phyloP scores from a whole-genome alignment of 2,797 vertebrate genomes.

The Huso huso region DNA sequence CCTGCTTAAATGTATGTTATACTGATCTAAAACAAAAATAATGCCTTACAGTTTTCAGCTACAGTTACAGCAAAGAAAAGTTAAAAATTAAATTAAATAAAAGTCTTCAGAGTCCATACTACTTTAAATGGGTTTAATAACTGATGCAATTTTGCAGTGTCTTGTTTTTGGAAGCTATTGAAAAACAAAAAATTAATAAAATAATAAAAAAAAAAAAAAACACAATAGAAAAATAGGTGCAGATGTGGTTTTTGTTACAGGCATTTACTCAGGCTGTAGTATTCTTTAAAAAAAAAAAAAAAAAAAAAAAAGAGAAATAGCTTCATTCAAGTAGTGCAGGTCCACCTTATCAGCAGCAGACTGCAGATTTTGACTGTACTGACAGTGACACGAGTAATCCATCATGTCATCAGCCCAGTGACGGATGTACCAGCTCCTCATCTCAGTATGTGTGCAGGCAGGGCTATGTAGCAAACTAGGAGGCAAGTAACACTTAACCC shows the following conservation, averaged over 20 bases:
- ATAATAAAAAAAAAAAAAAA: too few species aligned
- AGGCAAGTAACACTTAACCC: slow-evolving; percentile 70
- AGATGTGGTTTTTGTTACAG: neutral
- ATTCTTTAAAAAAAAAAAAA: slow-evolving; percentile 24
- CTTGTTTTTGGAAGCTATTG: too few species aligned
- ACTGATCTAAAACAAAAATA: too few species aligned
- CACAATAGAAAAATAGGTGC: too few species aligned
- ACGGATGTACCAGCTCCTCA: slow-evolving; percentile 56
- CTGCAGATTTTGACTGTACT: slow-evolving; percentile 68
- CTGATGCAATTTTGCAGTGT: too few species aligned
- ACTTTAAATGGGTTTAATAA: too few species aligned
- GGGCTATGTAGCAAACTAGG: slow-evolving; percentile 54
- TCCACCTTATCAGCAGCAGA: slow-evolving; percentile 62
- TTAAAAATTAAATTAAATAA: too few species aligned
- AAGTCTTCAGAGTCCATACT: too few species aligned
- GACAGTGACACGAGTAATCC: slow-evolving; percentile 75
- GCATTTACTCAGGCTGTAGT: slow-evolving; percentile 18
- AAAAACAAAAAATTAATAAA: too few species aligned
- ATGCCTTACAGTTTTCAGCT: too few species aligned
- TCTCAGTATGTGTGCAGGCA: slow-evolving; percentile 53
- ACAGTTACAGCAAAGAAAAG: too few species aligned
- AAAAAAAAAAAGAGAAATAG: slow-evolving; percentile 37
- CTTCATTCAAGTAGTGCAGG: slow-evolving; percentile 43
- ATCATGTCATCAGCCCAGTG: slow-evolving; percentile 70
- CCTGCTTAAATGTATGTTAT: too few species aligned